Evolutionary conservation across 1,140 invertebrate genomes (phyloP).

Genomic region (Antheraea pernyi): DNA sequence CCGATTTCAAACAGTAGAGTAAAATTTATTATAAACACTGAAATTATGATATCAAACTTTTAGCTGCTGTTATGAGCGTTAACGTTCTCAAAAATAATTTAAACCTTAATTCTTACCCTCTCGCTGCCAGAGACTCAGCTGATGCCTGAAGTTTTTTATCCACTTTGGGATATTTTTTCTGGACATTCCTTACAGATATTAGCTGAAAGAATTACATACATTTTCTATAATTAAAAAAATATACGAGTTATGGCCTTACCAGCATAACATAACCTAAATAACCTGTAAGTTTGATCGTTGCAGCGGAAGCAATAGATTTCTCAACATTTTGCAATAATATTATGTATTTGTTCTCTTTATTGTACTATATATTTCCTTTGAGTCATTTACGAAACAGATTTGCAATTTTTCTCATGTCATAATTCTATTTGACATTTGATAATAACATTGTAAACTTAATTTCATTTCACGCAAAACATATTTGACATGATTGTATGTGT

Average conservation of each 20-base stretch:
- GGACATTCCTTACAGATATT: conserved; percentile 43
- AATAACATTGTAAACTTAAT: not conserved
- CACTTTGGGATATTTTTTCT: conserved; percentile 75
- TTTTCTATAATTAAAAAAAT: conserved; percentile 12
- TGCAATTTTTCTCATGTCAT: not conserved
- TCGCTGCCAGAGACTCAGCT: conserved; percentile 79
- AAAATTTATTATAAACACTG: too few relatives aligned
- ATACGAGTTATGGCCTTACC: not conserved
- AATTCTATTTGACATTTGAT: not conserved
- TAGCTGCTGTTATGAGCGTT: not conserved
- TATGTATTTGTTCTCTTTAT: conserved; percentile 2
- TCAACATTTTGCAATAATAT: conserved; percentile 41
- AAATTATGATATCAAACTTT: too few relatives aligned
- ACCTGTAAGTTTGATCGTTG: conserved; percentile 55
- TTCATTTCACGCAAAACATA: conserved; percentile 1
- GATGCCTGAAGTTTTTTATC: conserved; percentile 79
- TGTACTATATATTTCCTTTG: not conserved
- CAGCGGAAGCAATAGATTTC: conserved; percentile 36
- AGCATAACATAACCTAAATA: conserved; percentile 31
- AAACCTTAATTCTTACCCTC: conserved; percentile 74
- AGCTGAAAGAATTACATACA: conserved; percentile 42
- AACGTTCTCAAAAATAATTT: not conserved
- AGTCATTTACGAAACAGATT: conserved; percentile 7
- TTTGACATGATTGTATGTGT: not conserved
- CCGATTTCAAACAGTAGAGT: too few relatives aligned